Conservation (phyloP, 2,888 invertebrate species). For the Timema podura region DNA sequence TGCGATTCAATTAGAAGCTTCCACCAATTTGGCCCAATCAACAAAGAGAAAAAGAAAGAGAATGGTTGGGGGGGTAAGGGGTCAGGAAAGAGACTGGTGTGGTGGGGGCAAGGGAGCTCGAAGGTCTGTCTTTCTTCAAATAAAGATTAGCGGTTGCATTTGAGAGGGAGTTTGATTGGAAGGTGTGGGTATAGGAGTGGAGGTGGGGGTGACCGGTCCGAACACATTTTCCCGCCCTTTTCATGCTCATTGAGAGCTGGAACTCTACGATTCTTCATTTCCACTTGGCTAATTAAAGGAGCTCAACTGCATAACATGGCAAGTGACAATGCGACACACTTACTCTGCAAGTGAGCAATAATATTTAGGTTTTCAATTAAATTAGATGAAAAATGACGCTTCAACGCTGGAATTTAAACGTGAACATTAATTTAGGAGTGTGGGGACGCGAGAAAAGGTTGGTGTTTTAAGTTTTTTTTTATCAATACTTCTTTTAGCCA, state of each 20-base stretch:
- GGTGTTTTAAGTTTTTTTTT: too few species aligned
- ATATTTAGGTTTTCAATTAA: too few species aligned
- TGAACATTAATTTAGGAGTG: too few species aligned
- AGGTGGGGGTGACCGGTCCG: background rate
- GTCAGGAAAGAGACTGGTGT: background rate
- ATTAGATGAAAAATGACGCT: too few species aligned
- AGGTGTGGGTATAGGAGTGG: background rate
- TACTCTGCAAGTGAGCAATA: too few species aligned
- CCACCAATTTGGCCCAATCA: slow-evolving; percentile 14
- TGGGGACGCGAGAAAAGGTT: too few species aligned
- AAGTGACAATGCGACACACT: too few species aligned
- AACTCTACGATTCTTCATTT: slow-evolving; percentile 13
- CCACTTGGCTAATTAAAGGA: slow-evolving; percentile 5
- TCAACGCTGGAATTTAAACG: too few species aligned
- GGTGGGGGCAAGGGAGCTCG: background rate
- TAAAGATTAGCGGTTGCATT: slow-evolving; percentile 8
- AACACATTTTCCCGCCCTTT: slow-evolving; percentile 24
- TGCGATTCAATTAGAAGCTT: slow-evolving; percentile 12
- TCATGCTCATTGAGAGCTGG: slow-evolving; percentile 23
- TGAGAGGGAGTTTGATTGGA: background rate
- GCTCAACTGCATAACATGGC: too few species aligned
- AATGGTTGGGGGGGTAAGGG: background rate
- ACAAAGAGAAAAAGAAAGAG: too few species aligned
- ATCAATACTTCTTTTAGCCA: too few species aligned
- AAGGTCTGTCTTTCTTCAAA: slow-evolving; percentile 1